A percentile compares a stretch with the other conserved stretches of the same genome.
Conservation (phyloP, 2,888 invertebrate species). For the Agonum fuliginosum region DNA sequence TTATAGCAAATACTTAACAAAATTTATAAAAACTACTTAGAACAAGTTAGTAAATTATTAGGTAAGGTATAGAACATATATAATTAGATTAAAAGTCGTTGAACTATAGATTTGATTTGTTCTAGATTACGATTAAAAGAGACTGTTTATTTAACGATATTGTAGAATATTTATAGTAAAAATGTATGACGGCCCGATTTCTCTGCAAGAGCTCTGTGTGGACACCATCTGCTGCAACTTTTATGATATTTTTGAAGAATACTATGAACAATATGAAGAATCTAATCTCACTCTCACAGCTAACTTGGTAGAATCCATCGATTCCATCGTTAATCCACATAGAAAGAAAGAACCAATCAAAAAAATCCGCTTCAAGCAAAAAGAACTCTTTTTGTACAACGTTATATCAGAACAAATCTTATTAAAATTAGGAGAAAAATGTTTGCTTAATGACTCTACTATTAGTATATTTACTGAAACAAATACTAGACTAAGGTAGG, state of each 20-base stretch:
- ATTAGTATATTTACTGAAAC: constrained; percentile 78
- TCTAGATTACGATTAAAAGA: constrained; percentile 3
- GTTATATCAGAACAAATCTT: constrained; percentile 77
- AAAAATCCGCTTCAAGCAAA: constrained; percentile 73
- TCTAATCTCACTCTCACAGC: neutral
- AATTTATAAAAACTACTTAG: neutral
- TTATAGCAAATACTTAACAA: constrained; percentile 48
- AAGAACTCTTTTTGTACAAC: constrained; percentile 76
- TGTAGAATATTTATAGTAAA: constrained; percentile 59
- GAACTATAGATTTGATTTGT: neutral
- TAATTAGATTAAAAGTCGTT: neutral
- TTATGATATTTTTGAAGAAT: constrained; percentile 73
- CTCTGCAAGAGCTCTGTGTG: constrained; percentile 79
- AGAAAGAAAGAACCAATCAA: constrained; percentile 61
- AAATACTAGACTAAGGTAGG: constrained; percentile 76
- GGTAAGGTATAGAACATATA: neutral
- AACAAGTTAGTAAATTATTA: constrained; percentile 7
- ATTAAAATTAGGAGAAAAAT: constrained; percentile 74
- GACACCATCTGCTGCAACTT: constrained; percentile 80
- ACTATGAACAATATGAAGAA: constrained; percentile 67
- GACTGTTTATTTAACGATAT: constrained; percentile 18
- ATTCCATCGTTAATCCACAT: neutral
- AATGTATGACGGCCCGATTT: constrained; percentile 79
- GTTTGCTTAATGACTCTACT: constrained; percentile 77
- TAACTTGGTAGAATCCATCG: neutral